These are phyloP conservation scores for Ovibos moschatus DNA, from an alignment of 2,113 vertebrate genomes.

Conservation along the genomic window DNA sequence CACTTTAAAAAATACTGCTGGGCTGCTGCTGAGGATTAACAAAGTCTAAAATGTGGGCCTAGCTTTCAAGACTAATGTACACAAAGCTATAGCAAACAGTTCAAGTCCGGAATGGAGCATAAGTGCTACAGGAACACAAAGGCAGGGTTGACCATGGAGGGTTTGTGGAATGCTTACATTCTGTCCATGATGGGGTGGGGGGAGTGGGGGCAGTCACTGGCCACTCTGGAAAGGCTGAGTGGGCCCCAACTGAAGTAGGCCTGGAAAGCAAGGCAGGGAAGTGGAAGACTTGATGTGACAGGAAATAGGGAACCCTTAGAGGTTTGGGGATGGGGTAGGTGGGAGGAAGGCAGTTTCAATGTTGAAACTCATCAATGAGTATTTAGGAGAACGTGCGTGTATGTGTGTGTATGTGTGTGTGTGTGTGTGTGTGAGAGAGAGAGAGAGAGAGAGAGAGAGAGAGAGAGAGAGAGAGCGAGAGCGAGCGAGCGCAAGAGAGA, in stretches of 20 bases:
- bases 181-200: neutral
- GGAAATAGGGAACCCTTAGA: neutral
- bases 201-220: neutral
- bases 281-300: neutral
- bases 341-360: neutral
- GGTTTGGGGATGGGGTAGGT: neutral
- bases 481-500: neutral
- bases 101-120: neutral
- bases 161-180: neutral
- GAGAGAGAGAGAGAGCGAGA: neutral
- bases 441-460: neutral
- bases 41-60: neutral
- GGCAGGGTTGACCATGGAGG: neutral
- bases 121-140: neutral
- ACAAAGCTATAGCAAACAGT: neutral
- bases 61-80: neutral
- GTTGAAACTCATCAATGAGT: constrained; percentile 13
- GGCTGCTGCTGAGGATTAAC: neutral
- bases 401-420: neutral
- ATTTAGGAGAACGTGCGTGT: neutral
- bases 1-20: neutral
- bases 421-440: neutral
- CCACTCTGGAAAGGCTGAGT: neutral
- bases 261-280: neutral
- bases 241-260: neutral